Evolutionary conservation across 2,113 vertebrate species (phyloP).

Genomic region (Periophthalmodon schlosseri): DNA sequence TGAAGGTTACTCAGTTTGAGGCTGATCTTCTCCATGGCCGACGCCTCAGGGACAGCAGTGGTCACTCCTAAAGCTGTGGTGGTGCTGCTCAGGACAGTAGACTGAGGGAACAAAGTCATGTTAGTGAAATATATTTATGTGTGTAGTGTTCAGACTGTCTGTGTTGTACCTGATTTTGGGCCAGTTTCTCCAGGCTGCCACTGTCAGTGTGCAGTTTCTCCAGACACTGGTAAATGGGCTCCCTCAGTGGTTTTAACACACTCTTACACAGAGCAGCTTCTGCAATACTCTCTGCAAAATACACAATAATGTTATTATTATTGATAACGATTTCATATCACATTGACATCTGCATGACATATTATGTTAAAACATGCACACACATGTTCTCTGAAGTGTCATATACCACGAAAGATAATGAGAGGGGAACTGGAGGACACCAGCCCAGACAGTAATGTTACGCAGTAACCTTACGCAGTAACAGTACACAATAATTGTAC

Average conservation of each 20-base stretch:
- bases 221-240: slow-evolving; percentile 83
- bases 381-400: too few relatives aligned
- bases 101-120: slow-evolving; percentile 40
- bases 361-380: too few relatives aligned
- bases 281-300: slow-evolving; percentile 82
- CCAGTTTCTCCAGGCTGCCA: slow-evolving; percentile 82
- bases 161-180: slow-evolving; percentile 84
- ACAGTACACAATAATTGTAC: too few relatives aligned
- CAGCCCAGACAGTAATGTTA: too few relatives aligned
- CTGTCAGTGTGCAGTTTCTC: slow-evolving; percentile 83
- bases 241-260: slow-evolving; percentile 91
- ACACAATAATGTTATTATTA: not conserved
- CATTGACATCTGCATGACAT: too few relatives aligned
- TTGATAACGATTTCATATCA: too few relatives aligned
- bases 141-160: too few relatives aligned
- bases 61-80: slow-evolving; percentile 91
- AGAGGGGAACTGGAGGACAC: too few relatives aligned
- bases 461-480: too few relatives aligned
- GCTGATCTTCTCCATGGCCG: slow-evolving; percentile 91
- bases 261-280: slow-evolving; percentile 92
- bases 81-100: slow-evolving; percentile 85
- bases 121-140: not conserved
- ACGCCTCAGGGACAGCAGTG: slow-evolving; percentile 88
- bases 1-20: slow-evolving; percentile 86
- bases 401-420: too few relatives aligned